Evolutionary conservation across 2,888 invertebrate species (phyloP).

Genomic region (Acrobasis consociella): DNA sequence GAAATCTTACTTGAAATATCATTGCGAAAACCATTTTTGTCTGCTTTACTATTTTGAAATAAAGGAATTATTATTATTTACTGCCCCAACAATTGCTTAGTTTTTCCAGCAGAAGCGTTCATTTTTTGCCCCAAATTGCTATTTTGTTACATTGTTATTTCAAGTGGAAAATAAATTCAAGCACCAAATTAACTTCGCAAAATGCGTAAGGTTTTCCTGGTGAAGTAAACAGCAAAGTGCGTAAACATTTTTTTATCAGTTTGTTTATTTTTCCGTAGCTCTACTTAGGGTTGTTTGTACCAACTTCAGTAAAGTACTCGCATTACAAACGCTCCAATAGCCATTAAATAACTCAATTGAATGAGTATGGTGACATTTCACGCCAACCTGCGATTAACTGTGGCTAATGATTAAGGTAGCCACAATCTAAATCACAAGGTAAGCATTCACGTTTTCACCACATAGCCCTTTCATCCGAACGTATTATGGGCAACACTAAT

Average conservation of each 20-base stretch:
- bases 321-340: background rate
- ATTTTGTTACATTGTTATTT: constrained; percentile 12
- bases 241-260: background rate
- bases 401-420: constrained; percentile 4
- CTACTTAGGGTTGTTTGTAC: background rate
- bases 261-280: background rate
- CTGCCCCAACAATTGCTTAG: background rate
- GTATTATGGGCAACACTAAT: no score
- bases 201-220: background rate
- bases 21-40: background rate
- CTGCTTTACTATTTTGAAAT: no score
- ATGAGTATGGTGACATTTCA: constrained; percentile 15
- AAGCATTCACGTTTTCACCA: constrained; percentile 9
- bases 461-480: background rate
- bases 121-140: constrained; percentile 8
- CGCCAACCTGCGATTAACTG: constrained; percentile 4
- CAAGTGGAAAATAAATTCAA: background rate
- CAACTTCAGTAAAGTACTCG: background rate
- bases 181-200: constrained; percentile 1
- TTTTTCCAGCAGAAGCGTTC: background rate
- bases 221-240: background rate
- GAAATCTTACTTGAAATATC: background rate
- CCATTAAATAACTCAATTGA: constrained; percentile 10
- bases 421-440: constrained; percentile 11
- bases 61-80: no score